These are phyloP conservation scores for Harpagus bidentatus DNA, from an alignment of 2,113 vertebrate genomes.

Conservation along the genomic window DNA sequence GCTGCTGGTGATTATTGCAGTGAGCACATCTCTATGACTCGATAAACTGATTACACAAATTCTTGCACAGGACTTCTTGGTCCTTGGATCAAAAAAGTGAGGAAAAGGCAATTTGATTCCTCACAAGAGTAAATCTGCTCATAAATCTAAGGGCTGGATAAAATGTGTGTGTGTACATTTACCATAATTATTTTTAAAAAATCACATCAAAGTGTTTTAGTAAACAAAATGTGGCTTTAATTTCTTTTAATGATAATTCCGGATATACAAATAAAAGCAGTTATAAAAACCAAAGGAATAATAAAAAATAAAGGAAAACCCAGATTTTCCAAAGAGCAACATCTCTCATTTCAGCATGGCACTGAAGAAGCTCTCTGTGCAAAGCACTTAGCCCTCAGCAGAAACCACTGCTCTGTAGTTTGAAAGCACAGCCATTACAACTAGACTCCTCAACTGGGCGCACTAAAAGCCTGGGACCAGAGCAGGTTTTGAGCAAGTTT, in stretches of 20 bases:
- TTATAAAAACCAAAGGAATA: background rate
- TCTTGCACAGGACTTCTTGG: background rate
- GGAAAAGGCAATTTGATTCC: background rate
- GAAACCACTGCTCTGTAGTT: background rate
- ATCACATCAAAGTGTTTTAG: background rate
- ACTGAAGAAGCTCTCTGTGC: background rate
- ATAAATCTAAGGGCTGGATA: background rate
- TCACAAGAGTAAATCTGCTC: background rate
- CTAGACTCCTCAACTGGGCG: background rate
- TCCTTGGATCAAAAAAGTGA: background rate
- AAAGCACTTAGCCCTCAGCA: background rate
- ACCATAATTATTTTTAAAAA: background rate
- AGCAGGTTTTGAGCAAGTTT: background rate
- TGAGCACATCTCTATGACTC: background rate
- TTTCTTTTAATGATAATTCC: background rate
- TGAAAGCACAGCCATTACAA: background rate
- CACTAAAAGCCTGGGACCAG: background rate
- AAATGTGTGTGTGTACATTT: background rate
- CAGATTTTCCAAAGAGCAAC: background rate
- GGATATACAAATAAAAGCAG: background rate
- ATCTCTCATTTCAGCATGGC: background rate
- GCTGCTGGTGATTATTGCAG: background rate
- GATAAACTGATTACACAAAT: background rate
- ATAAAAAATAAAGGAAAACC: background rate
- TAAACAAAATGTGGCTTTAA: background rate